A percentile compares a stretch with the other conserved stretches of the same genome.
Conservation (phyloP, 2,797 vertebrate genomes). For the Orestias chungarensis region DNA sequence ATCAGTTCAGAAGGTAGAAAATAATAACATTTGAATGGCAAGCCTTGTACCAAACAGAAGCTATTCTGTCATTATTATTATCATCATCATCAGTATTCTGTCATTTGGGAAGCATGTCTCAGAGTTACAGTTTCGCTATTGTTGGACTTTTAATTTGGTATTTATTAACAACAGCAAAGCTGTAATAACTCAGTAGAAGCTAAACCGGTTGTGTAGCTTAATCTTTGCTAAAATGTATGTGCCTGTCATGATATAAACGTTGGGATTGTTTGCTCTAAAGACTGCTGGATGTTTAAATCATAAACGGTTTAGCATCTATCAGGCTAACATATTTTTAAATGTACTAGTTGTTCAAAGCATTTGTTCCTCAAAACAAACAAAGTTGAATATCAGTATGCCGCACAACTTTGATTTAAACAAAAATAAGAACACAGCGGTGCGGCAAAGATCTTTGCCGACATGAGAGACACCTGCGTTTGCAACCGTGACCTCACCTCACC, state of each 20-base stretch:
- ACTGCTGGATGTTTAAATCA: neutral
- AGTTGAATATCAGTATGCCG: slow-evolving; percentile 50
- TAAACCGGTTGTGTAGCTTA: neutral
- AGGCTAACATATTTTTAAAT: neutral
- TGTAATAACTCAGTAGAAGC: neutral
- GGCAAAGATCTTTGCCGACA: slow-evolving; percentile 38
- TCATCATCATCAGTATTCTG: too few species aligned
- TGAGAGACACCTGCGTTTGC: slow-evolving; percentile 29
- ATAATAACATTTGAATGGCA: too few species aligned
- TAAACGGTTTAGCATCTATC: neutral
- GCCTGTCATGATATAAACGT: neutral
- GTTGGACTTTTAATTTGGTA: too few species aligned
- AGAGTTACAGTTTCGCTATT: too few species aligned
- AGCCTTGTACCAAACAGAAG: too few species aligned
- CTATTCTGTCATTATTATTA: too few species aligned
- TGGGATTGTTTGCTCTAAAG: neutral
- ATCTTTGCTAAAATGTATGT: neutral
- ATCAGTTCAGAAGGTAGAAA: too few species aligned
- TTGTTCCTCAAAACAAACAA: slow-evolving; percentile 67
- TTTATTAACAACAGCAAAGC: neutral
- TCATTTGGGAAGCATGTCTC: too few species aligned
- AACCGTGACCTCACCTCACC: slow-evolving; percentile 37
- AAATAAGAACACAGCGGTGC: slow-evolving; percentile 32
- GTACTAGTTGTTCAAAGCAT: slow-evolving; percentile 64
- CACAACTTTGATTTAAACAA: slow-evolving; percentile 34